Base-by-base conservation (phyloP, 2,888 invertebrate genomes). In the Chrysomela aeneicollis region DNA sequence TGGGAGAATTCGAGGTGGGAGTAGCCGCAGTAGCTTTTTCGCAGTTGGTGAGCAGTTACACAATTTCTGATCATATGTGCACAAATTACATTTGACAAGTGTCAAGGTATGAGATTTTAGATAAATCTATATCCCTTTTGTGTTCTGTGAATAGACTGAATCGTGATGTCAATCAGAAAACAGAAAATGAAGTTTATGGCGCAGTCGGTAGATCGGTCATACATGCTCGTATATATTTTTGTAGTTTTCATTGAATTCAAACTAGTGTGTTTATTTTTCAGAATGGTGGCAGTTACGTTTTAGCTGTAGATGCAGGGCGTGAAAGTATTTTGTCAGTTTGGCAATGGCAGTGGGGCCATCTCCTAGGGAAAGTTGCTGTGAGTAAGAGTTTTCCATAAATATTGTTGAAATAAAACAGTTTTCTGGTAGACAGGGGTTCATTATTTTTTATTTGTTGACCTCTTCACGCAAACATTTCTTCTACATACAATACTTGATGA, bases 271-370 rank as follows among this genome's bases (percentile, higher is more conserved):
- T 66, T 71, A 68, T 73, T 72, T 81, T 81, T 22, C 81, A 95
- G 95, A 94, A 94, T 77, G 92, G 94, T 1, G 96, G 95, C 15
- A 94, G 93, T 79, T 94, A 94, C 81, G 92, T 97, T 50, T 81
- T 96, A 72, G 95, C 94, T 0, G 92, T 96, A 30, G 96, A 97
- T 79, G 92, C 92, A 2, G 94, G 95, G 0, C 87, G 93, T 54
- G 95, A 95, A 81, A 93, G 95, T 78, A 93, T 95, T 68, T 85
- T 96, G 2, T 94, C 94, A 0, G 94, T 97, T 0, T 97, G 96
- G 96, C 94, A 96, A 76, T 96, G 96, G 96, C 93, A 94, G 77
- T 94, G 95, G 91, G 94, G 94, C 58, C 92, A 93, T 82, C 85
- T 95, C n/a, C 86, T 96, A 8, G 95, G 95, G 63, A 94, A 95